A percentile compares a stretch with the other conserved stretches of the same genome.
phyloP scores from a whole-genome alignment of 2,888 invertebrate species.

The Agonopterix subpropinquella region DNA sequence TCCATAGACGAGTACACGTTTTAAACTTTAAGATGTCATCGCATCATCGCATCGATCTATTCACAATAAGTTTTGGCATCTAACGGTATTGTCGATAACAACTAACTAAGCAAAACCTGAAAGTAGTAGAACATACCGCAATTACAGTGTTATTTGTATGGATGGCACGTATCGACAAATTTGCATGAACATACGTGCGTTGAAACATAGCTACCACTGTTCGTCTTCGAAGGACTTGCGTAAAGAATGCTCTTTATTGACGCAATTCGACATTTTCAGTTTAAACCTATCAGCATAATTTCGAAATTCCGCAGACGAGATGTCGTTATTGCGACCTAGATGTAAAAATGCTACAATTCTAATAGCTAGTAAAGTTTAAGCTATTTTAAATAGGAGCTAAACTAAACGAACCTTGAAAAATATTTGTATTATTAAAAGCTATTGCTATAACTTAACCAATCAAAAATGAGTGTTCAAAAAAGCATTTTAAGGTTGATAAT shows the following conservation, averaged over 20 bases:
- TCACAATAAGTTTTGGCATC: neutral
- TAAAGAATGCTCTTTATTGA: neutral
- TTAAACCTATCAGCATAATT: too few species aligned
- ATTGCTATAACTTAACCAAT: conserved; percentile 9
- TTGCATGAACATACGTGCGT: conserved; percentile 50
- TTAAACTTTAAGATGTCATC: too few species aligned
- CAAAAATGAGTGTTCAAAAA: conserved; percentile 19
- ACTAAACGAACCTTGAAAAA: too few species aligned
- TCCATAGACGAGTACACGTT: too few species aligned
- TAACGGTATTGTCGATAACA: conserved; percentile 2
- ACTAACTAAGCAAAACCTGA: conserved; percentile 1
- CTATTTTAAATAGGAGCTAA: too few species aligned
- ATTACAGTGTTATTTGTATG: conserved; percentile 25
- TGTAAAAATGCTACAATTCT: too few species aligned
- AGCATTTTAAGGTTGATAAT: conserved; percentile 33
- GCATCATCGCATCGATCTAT: too few species aligned
- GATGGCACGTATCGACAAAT: conserved; percentile 42
- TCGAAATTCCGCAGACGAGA: too few species aligned
- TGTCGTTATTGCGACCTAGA: too few species aligned
- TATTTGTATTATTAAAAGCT: too few species aligned
- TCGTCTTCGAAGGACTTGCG: conserved; percentile 21
- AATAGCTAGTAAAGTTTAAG: too few species aligned
- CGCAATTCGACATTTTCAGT: too few species aligned
- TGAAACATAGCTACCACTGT: conserved; percentile 25
- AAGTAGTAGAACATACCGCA: conserved; percentile 4